Evolutionary conservation across 2,797 vertebrate genomes (phyloP).

Genomic region (Manis javanica): DNA sequence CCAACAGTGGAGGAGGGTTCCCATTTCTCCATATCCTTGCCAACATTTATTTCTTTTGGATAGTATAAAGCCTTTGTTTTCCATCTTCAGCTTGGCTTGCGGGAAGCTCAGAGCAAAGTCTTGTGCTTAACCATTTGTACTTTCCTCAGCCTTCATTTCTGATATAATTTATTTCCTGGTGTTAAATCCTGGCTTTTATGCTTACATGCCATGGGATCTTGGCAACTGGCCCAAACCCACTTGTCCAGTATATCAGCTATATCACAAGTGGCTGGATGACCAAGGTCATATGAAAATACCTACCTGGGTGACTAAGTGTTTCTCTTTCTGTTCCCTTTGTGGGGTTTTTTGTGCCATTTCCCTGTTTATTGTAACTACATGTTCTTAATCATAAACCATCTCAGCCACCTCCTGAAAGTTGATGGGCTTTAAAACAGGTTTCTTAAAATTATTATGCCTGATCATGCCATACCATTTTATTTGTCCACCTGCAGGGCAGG

Average conservation of each 20-base stretch:
- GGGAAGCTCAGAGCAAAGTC: conserved; percentile 5
- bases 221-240: background rate
- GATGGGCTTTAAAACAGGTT: background rate
- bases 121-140: background rate
- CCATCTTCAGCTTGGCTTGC: background rate
- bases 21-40: too few species aligned
- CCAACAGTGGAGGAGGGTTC: too few species aligned
- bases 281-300: background rate
- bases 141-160: background rate
- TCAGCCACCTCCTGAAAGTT: background rate
- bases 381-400: background rate
- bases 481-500: background rate
- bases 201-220: background rate
- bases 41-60: too few species aligned
- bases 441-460: background rate
- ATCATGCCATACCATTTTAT: background rate
- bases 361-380: background rate
- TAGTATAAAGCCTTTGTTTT: background rate
- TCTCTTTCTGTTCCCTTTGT: background rate
- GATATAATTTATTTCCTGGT: background rate
- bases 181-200: background rate
- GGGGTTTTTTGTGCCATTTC: background rate
- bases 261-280: background rate
- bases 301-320: background rate
- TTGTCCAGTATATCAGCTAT: background rate